These are phyloP conservation scores for Phthorimaea operculella DNA, from an alignment of 1,140 invertebrate genomes.

Conservation along the genomic window DNA sequence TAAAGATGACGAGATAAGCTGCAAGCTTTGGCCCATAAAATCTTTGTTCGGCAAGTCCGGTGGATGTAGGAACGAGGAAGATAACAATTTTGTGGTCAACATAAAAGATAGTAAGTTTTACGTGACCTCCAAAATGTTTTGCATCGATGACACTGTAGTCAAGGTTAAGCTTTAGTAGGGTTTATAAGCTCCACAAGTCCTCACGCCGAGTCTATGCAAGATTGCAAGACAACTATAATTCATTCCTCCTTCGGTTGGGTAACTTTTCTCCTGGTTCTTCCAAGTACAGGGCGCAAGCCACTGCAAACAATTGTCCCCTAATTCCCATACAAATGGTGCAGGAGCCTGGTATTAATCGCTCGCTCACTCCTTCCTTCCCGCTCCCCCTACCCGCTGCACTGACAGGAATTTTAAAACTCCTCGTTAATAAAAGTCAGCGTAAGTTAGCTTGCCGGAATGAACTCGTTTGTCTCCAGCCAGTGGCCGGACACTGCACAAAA, in stretches of 20 bases:
- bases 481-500: neutral
- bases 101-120: neutral
- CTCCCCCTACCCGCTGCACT: slow-evolving; percentile 6
- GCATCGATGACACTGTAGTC: too few species aligned
- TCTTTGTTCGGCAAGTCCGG: neutral
- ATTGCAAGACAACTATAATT: too few species aligned
- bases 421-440: slow-evolving; percentile 25
- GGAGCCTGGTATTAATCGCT: slow-evolving; percentile 19
- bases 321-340: slow-evolving; percentile 4
- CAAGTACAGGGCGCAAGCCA: neutral
- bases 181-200: too few species aligned
- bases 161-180: too few species aligned
- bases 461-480: slow-evolving; percentile 15
- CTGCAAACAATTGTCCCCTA: slow-evolving; percentile 17
- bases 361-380: slow-evolving; percentile 6
- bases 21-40: neutral
- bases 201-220: too few species aligned
- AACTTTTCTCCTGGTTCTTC: too few species aligned
- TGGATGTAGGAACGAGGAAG: neutral
- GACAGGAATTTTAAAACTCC: slow-evolving; percentile 21
- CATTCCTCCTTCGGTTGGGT: too few species aligned
- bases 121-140: neutral
- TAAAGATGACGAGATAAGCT: slow-evolving; percentile 4
- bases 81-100: slow-evolving; percentile 2
- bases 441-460: slow-evolving; percentile 9